Percentiles rank a stretch among this genome's conserved stretches.
Evolutionary conservation across 2,888 invertebrate genomes (phyloP).

Genomic region (Eupelmus urozonus): DNA sequence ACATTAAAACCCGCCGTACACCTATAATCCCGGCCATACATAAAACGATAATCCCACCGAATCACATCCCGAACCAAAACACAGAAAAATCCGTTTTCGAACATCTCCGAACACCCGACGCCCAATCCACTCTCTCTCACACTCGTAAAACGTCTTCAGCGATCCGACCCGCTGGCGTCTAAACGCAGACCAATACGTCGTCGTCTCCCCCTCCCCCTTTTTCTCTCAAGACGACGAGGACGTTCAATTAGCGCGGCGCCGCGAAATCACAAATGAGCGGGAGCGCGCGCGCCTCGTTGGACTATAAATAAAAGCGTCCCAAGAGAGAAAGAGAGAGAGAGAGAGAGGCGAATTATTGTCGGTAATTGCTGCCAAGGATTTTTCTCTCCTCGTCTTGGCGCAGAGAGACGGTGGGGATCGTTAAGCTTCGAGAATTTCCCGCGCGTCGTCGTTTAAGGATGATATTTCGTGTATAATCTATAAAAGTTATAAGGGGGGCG

Average conservation of each 20-base stretch:
- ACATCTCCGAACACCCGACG: too few relatives aligned
- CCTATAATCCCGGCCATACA: too few relatives aligned
- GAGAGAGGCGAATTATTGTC: slow-evolving; percentile 52
- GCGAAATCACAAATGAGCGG: slow-evolving; percentile 53
- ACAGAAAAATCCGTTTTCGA: too few relatives aligned
- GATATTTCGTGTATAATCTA: slow-evolving; percentile 36
- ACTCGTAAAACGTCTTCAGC: too few relatives aligned
- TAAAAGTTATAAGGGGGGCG: slow-evolving; percentile 4
- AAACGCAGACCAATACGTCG: too few relatives aligned
- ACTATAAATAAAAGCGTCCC: slow-evolving; percentile 50
- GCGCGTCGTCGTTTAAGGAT: slow-evolving; percentile 24
- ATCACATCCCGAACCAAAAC: too few relatives aligned
- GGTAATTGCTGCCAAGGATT: slow-evolving; percentile 57
- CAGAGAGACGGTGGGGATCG: slow-evolving; percentile 15
- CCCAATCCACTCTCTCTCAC: too few relatives aligned
- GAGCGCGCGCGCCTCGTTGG: neutral
- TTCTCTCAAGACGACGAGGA: too few relatives aligned
- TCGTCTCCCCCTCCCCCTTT: too few relatives aligned
- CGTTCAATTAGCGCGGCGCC: slow-evolving; percentile 56
- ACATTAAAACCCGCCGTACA: too few relatives aligned
- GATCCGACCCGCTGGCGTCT: too few relatives aligned
- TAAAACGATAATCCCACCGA: too few relatives aligned
- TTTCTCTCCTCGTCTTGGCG: neutral
- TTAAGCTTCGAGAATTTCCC: slow-evolving; percentile 46
- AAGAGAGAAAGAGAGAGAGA: slow-evolving; percentile 42